Percentiles rank a stretch among this genome's conserved stretches.
Evolutionary conservation across 2,888 invertebrate species (phyloP).

Genomic region (Aleiodes leptofemur): DNA sequence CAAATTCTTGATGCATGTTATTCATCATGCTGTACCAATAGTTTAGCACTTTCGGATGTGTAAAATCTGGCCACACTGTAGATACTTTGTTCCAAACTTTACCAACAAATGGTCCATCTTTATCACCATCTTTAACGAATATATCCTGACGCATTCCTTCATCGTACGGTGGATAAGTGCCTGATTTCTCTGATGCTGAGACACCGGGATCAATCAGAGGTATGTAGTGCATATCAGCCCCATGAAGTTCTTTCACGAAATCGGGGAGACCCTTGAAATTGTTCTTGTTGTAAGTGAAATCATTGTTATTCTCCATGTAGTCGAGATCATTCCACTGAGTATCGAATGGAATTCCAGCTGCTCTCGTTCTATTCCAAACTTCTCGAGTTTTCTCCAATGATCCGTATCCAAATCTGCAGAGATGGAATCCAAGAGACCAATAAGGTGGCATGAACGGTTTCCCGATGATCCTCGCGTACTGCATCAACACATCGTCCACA

Average conservation of each 20-base stretch:
- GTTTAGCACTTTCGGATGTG: conserved; percentile 82
- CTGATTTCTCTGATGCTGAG: conserved; percentile 81
- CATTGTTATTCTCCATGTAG: conserved; percentile 87
- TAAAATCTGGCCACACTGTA: conserved; percentile 90
- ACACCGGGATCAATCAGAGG: conserved; percentile 87
- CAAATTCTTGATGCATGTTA: conserved; percentile 79
- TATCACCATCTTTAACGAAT: conserved; percentile 83
- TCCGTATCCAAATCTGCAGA: conserved; percentile 85
- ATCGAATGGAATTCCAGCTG: conserved; percentile 87
- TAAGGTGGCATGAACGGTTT: conserved; percentile 89
- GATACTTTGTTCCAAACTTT: conserved; percentile 85
- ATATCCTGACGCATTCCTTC: conserved; percentile 83
- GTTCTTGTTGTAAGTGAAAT: conserved; percentile 85
- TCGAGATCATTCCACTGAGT: conserved; percentile 92
- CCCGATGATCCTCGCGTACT: conserved; percentile 85
- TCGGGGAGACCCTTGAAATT: conserved; percentile 81
- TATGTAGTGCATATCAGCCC: conserved; percentile 85
- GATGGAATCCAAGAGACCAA: conserved; percentile 92
- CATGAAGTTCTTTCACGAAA: conserved; percentile 83
- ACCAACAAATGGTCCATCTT: conserved; percentile 82
- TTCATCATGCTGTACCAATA: conserved; percentile 87
- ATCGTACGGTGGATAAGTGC: conserved; percentile 86
- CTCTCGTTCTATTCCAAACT: conserved; percentile 82
- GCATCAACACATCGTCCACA: conserved; percentile 81
- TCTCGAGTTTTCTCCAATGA: conserved; percentile 80